Conservation (phyloP, 2,888 invertebrate genomes). For the Pyrgus malvae region DNA sequence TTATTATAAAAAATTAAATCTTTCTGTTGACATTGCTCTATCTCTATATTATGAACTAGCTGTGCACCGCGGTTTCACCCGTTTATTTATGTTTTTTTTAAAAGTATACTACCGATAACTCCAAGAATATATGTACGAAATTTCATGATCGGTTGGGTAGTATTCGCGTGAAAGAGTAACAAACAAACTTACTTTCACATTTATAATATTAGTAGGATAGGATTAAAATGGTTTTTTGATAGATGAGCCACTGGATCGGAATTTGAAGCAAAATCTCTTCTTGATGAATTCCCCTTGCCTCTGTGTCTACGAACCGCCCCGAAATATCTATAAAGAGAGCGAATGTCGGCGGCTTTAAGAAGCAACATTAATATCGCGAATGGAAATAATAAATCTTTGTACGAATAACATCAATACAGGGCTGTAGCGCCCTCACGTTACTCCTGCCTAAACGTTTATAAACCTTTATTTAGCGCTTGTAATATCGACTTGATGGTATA, state of each 20-base stretch:
- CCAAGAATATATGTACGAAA: no score
- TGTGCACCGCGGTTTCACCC: no score
- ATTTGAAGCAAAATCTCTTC: slow-evolving; percentile 1
- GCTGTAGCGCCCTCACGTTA: not conserved
- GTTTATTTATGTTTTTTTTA: no score
- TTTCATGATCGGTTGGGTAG: no score
- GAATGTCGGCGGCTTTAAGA: slow-evolving; percentile 26
- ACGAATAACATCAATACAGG: slow-evolving; percentile 33
- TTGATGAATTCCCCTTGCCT: slow-evolving; percentile 3
- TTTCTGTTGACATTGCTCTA: no score
- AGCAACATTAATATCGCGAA: slow-evolving; percentile 34
- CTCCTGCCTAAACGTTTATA: slow-evolving; percentile 2
- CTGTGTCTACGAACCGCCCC: slow-evolving; percentile 4
- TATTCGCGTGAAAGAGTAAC: no score
- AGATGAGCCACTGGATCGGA: not conserved
- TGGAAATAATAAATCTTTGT: slow-evolving; percentile 35
- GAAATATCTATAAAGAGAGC: slow-evolving; percentile 23
- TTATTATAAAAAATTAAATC: no score
- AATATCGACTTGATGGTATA: not conserved
- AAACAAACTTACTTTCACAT: no score
- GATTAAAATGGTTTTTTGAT: slow-evolving; percentile 6
- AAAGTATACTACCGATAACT: no score
- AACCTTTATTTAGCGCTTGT: slow-evolving; percentile 12
- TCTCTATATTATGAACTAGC: no score
- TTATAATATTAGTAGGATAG: no score